Conservation (phyloP, 1,140 invertebrate genomes). For the Prorops nasuta region DNA sequence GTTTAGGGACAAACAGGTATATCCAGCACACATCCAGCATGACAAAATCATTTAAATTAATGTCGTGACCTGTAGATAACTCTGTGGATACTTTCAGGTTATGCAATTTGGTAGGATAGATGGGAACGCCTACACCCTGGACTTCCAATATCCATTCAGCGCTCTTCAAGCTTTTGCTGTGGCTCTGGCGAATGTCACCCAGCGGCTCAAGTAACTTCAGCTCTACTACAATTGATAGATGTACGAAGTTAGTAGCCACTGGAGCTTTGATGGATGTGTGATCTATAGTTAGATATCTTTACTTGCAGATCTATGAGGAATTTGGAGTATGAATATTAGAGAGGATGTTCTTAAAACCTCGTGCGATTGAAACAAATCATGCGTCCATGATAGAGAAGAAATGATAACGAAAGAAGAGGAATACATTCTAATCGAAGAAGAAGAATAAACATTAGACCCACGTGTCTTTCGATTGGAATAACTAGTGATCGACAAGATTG, state of each 20-base stretch:
- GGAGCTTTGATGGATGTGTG: neutral
- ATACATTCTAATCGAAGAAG: slow-evolving; percentile 7
- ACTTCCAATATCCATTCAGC: slow-evolving; percentile 98
- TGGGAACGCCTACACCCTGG: slow-evolving; percentile 96
- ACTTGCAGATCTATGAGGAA: slow-evolving; percentile 21
- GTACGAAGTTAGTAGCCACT: slow-evolving; percentile 20
- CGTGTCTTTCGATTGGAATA: slow-evolving; percentile 23
- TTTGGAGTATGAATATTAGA: slow-evolving; percentile 25
- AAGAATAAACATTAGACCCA: slow-evolving; percentile 10
- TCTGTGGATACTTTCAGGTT: no score
- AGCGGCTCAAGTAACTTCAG: slow-evolving; percentile 85
- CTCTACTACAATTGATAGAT: slow-evolving; percentile 32
- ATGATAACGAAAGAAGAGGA: neutral
- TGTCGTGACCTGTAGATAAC: no score
- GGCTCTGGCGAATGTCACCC: slow-evolving; percentile 96
- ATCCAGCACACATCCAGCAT: no score
- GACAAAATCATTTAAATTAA: no score
- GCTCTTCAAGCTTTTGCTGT: slow-evolving; percentile 98
- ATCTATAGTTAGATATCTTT: slow-evolving; percentile 5
- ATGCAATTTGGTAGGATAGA: slow-evolving; percentile 99
- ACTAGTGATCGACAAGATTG: slow-evolving; percentile 13
- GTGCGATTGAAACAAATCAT: slow-evolving; percentile 11
- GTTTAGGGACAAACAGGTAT: slow-evolving; percentile 92
- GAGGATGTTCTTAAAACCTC: neutral
- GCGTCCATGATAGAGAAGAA: slow-evolving; percentile 10